These are phyloP conservation scores for Rhinichthys klamathensis DNA, from an alignment of 2,113 vertebrate genomes.

Conservation along the genomic window DNA sequence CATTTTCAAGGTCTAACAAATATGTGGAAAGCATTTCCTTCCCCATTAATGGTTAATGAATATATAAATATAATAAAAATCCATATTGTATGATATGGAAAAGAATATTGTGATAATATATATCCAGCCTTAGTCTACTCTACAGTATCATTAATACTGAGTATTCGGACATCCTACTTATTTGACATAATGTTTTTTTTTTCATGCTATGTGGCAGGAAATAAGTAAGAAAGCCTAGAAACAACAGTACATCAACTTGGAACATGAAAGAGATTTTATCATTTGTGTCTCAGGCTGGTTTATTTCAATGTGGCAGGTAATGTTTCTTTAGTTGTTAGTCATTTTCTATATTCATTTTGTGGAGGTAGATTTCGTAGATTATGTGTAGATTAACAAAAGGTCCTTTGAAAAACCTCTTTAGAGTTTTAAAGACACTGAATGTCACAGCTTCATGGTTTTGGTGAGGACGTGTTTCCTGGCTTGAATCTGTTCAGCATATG, in stretches of 20 bases:
- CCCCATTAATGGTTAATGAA: too few species aligned
- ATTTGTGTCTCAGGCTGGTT: background rate
- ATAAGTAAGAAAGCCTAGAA: background rate
- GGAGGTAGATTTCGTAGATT: background rate
- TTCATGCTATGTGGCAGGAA: background rate
- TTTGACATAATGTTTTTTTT: background rate
- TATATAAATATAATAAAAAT: too few species aligned
- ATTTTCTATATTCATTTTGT: background rate
- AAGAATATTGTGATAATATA: too few species aligned
- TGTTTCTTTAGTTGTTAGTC: background rate
- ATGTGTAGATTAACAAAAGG: background rate
- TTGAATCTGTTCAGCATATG: constrained; percentile 32
- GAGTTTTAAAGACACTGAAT: background rate
- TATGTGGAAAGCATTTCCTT: too few species aligned
- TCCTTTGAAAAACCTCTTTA: background rate
- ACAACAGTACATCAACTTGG: background rate
- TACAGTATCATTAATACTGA: background rate
- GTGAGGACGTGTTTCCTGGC: constrained; percentile 28
- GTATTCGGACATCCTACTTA: background rate
- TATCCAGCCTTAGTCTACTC: background rate
- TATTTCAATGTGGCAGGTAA: background rate
- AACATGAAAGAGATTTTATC: background rate
- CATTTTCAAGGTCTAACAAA: too few species aligned
- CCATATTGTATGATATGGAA: too few species aligned
- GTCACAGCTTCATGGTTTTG: background rate